These are phyloP conservation scores for Andrena bucephala DNA, from an alignment of 2,888 invertebrate species.

Conservation along the genomic window DNA sequence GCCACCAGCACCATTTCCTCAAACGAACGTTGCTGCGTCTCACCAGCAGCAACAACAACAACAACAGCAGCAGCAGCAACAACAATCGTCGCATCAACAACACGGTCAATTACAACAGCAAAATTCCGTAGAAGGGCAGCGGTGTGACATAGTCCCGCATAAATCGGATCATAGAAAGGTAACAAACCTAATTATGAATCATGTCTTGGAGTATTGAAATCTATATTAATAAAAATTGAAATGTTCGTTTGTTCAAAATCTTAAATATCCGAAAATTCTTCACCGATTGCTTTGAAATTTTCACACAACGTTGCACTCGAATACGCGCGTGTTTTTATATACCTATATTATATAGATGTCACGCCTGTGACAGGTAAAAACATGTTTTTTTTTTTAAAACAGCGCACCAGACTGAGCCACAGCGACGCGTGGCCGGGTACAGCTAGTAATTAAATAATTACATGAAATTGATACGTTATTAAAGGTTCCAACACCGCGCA, in stretches of 20 bases:
- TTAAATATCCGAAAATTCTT: too few relatives aligned
- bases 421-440: too few relatives aligned
- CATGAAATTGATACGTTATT: constrained; percentile 21
- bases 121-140: constrained; percentile 79
- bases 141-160: constrained; percentile 77
- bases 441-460: constrained; percentile 1
- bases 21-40: constrained; percentile 77
- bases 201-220: not conserved
- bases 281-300: too few relatives aligned
- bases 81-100: constrained; percentile 75
- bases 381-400: too few relatives aligned
- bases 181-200: constrained; percentile 12
- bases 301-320: too few relatives aligned
- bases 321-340: too few relatives aligned
- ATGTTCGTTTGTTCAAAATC: too few relatives aligned
- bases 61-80: constrained; percentile 64
- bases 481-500: constrained; percentile 77
- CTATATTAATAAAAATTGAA: too few relatives aligned
- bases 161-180: constrained; percentile 82
- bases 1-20: constrained; percentile 83
- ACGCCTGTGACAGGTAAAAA: too few relatives aligned
- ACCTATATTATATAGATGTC: too few relatives aligned
- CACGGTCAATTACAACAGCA: constrained; percentile 78
- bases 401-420: too few relatives aligned
- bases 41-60: constrained; percentile 78